phyloP scores from a whole-genome alignment of 2,888 invertebrate genomes.

The Lagria hirta region DNA sequence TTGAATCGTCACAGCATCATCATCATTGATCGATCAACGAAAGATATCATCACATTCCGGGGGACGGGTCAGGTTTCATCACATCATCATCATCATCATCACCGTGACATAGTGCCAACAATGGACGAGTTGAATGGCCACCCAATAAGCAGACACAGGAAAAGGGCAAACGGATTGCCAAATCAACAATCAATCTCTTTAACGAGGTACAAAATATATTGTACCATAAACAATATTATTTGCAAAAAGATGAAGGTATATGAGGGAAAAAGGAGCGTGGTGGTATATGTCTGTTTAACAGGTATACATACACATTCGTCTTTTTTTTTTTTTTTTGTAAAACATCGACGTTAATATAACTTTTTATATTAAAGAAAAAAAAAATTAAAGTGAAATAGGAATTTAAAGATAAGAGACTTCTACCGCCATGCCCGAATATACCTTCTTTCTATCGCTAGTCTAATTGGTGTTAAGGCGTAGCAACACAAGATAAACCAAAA shows the following conservation, averaged over 20 bases:
- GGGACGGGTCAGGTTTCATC: conserved; percentile 50
- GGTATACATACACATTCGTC: conserved; percentile 14
- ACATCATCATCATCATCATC: conserved; percentile 43
- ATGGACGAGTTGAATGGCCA: conserved; percentile 55
- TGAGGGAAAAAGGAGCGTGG: conserved; percentile 39
- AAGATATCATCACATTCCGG: conserved; percentile 34
- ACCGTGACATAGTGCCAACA: conserved; percentile 47
- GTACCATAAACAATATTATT: conserved; percentile 43
- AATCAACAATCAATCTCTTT: conserved; percentile 58
- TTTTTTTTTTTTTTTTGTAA: conserved; percentile 10
- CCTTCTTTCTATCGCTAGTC: conserved; percentile 37
- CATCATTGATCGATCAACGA: conserved; percentile 28
- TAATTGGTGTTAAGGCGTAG: too few species aligned
- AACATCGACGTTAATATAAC: conserved; percentile 4
- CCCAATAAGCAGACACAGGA: conserved; percentile 67
- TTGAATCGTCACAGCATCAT: too few species aligned
- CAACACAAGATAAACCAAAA: background rate
- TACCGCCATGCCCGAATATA: conserved; percentile 41
- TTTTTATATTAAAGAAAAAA: background rate
- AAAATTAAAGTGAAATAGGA: too few species aligned
- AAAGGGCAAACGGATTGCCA: conserved; percentile 68
- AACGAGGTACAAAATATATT: conserved; percentile 47
- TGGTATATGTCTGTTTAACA: conserved; percentile 28
- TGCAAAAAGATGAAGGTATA: conserved; percentile 51
- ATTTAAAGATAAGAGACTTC: conserved; percentile 15